phyloP scores from a whole-genome alignment of 2,888 invertebrate genomes.

The Epinotia demarniana region DNA sequence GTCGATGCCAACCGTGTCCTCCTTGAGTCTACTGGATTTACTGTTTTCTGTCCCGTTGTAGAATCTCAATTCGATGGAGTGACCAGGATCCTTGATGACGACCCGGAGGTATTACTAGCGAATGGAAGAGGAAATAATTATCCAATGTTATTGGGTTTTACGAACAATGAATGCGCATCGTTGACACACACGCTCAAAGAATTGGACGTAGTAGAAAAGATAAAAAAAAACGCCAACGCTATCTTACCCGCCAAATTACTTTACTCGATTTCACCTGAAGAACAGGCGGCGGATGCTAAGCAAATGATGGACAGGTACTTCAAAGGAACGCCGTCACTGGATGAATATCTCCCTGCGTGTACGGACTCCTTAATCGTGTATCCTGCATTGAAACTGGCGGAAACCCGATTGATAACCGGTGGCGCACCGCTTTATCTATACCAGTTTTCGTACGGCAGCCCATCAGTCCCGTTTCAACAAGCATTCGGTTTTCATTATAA shows the following conservation, averaged over 20 bases:
- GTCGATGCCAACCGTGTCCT: slow-evolving; percentile 60
- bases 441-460: slow-evolving; percentile 80
- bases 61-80: slow-evolving; percentile 66
- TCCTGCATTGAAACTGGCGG: slow-evolving; percentile 64
- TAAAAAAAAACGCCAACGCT: slow-evolving; percentile 56
- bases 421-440: slow-evolving; percentile 81
- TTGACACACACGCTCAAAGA: slow-evolving; percentile 64
- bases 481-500: slow-evolving; percentile 63
- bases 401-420: slow-evolving; percentile 51
- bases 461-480: slow-evolving; percentile 75
- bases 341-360: slow-evolving; percentile 62
- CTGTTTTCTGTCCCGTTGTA: slow-evolving; percentile 69
- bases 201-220: slow-evolving; percentile 58
- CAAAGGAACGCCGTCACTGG: slow-evolving; percentile 56
- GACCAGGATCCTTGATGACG: slow-evolving; percentile 65
- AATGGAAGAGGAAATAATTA: slow-evolving; percentile 65
- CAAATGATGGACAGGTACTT: slow-evolving; percentile 55
- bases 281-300: slow-evolving; percentile 36
- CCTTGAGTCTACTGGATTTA: slow-evolving; percentile 61
- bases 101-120: slow-evolving; percentile 65
- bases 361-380: slow-evolving; percentile 67
- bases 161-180: slow-evolving; percentile 67
- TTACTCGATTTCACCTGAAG: slow-evolving; percentile 53
- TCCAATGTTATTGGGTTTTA: slow-evolving; percentile 70
- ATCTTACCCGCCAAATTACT: slow-evolving; percentile 58